These are phyloP conservation scores for Campaea margaritaria DNA, from an alignment of 2,888 invertebrate genomes.

Conservation along the genomic window DNA sequence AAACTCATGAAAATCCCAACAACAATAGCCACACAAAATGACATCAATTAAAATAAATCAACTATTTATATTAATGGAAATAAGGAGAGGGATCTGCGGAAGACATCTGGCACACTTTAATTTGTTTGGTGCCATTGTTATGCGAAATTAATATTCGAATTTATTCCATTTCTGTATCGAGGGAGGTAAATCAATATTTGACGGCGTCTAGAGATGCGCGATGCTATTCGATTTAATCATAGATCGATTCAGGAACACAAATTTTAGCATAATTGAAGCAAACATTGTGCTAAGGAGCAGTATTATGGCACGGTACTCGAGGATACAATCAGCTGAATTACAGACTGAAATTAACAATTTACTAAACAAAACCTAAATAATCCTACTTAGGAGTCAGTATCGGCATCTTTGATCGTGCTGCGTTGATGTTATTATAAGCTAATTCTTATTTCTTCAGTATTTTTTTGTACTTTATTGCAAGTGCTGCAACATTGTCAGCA, in stretches of 20 bases:
- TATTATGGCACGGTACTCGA: too few species aligned
- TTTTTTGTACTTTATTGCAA: too few species aligned
- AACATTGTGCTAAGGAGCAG: too few species aligned
- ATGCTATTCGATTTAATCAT: not conserved
- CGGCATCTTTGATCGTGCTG: too few species aligned
- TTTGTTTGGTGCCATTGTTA: slow-evolving; percentile 82
- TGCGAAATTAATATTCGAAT: slow-evolving; percentile 85
- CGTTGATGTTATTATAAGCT: too few species aligned
- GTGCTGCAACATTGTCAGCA: too few species aligned
- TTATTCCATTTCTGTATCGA: slow-evolving; percentile 83
- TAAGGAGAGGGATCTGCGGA: slow-evolving; percentile 67
- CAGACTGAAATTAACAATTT: too few species aligned
- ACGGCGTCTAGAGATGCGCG: slow-evolving; percentile 51
- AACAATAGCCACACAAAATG: slow-evolving; percentile 48
- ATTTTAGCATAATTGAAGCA: too few species aligned
- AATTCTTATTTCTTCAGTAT: too few species aligned
- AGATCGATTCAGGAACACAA: not conserved
- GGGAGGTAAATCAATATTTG: slow-evolving; percentile 81
- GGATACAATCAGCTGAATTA: too few species aligned
- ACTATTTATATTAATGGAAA: slow-evolving; percentile 72
- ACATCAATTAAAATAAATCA: slow-evolving; percentile 68
- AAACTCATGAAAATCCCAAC: slow-evolving; percentile 39
- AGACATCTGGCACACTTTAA: slow-evolving; percentile 83
- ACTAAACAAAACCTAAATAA: too few species aligned
- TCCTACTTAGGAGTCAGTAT: too few species aligned